Percentiles rank a stretch among this genome's conserved stretches.
Evolutionary conservation across 2,888 invertebrate genomes (phyloP).

Genomic region (Tuberolachnus salignus): DNA sequence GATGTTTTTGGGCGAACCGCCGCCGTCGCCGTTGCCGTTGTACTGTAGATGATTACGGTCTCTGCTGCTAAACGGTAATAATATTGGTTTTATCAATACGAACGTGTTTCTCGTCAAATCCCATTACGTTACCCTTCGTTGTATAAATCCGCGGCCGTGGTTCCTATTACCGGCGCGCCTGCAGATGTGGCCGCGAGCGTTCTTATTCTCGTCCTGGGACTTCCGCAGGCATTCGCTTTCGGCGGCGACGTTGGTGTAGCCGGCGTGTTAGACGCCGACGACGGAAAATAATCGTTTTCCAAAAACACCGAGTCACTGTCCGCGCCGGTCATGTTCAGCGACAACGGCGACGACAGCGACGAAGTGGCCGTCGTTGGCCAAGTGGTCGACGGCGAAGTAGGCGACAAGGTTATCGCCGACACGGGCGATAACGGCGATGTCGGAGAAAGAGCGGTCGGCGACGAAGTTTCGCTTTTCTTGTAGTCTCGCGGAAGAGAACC

Average conservation of each 20-base stretch:
- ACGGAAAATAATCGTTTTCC: background rate
- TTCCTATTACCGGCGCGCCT: background rate
- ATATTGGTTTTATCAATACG: too few species aligned
- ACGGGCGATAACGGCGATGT: background rate
- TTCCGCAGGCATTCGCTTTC: constrained; percentile 51
- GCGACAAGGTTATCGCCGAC: background rate
- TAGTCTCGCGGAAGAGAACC: constrained; percentile 82
- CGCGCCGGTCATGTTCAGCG: background rate
- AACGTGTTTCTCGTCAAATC: background rate
- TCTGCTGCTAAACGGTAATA: background rate
- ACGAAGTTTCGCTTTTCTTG: constrained; percentile 59
- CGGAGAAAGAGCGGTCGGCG: too few species aligned
- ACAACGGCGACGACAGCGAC: constrained; percentile 1
- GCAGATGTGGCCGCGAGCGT: constrained; percentile 61
- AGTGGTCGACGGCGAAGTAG: constrained; percentile 2
- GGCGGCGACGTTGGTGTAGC: background rate
- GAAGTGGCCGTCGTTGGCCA: background rate
- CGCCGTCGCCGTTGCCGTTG: background rate
- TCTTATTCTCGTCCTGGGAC: constrained; percentile 70
- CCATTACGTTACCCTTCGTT: background rate
- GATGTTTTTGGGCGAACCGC: background rate
- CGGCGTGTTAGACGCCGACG: background rate
- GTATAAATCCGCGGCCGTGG: background rate
- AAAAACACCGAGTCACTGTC: constrained; percentile 10
- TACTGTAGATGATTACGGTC: background rate